These are phyloP conservation scores for Cheilosia scutellata DNA, from an alignment of 2,888 invertebrate species.

Conservation along the genomic window DNA sequence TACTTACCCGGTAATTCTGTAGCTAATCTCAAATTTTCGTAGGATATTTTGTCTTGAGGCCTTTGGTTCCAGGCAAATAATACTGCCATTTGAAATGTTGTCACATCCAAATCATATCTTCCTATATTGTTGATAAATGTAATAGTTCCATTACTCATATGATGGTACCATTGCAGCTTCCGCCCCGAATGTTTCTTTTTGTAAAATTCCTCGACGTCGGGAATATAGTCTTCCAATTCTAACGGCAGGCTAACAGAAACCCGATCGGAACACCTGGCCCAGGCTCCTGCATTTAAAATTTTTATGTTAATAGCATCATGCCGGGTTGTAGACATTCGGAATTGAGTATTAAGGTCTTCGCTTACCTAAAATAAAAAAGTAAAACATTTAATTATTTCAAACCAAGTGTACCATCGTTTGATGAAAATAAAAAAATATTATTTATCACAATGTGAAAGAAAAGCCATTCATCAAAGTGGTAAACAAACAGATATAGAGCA, in stretches of 20 bases:
- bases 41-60: conserved; percentile 95
- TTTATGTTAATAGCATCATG: conserved; percentile 98
- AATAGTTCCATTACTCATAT: conserved; percentile 99
- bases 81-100: conserved; percentile 99
- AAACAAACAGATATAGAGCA: too few relatives aligned
- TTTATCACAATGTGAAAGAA: too few relatives aligned
- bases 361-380: conserved; percentile 85
- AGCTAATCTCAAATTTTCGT: conserved; percentile 97
- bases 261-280: conserved; percentile 97
- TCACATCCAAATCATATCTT: conserved; percentile 98
- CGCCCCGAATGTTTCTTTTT: conserved; percentile 98
- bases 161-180: conserved; percentile 99
- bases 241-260: conserved; percentile 98
- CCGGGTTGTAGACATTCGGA: conserved; percentile 91
- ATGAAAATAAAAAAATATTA: too few relatives aligned
- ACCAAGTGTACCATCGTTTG: too few relatives aligned
- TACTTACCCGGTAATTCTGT: conserved; percentile 93
- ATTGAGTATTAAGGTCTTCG: conserved; percentile 97
- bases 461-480: too few relatives aligned
- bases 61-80: conserved; percentile 99
- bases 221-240: conserved; percentile 99
- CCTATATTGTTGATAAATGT: conserved; percentile 97
- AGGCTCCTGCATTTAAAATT: conserved; percentile 99
- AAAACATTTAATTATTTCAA: not conserved
- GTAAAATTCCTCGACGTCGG: conserved; percentile 99